Base-by-base conservation (phyloP, 2,797 vertebrate genomes). In the Schizothorax lantsangensis region DNA sequence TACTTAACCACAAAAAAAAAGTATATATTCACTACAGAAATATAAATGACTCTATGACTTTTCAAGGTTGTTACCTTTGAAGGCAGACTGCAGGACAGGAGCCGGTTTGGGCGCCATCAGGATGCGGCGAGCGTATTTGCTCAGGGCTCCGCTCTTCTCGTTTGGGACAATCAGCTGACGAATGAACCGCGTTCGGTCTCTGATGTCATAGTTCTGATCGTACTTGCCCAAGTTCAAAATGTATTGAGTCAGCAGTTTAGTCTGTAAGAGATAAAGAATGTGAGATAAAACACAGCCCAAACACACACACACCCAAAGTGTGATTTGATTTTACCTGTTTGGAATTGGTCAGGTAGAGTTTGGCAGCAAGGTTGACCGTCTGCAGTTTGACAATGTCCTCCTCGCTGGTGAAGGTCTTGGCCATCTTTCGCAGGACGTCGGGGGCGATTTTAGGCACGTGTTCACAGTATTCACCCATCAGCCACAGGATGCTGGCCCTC, bases 121-220 rank as follows among this genome's bases (percentile, higher is more conserved):
- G 94, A 99, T 99, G 92, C 97, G 97, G 68, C 97, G 97, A 78
- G 98, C 98, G 62, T 99, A 99, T 94, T 98, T 99, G 94, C 96
- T 97, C 92, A 99, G 95, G 90, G 97, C 96, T 74, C 97, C 97
- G 91, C 96, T 98, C 94, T 97, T 98, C 93, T 98, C 97, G 81
- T 94, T 97, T 86, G 98, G 98, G 93, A 99, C 97, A 81, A 99
- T 99, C 93, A 99, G 97, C 95, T 99, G 98, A 85, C 97, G 95
- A 92, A 99, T 98, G 95, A 99, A 99, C 93, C 98, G 97, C 19
- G 98, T 98, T 90, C 98, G 97, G 94, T 99, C 98, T 94, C 98
- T 95, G 95, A 99, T 99, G 94, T 99, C 98, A 81, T 99, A 99
- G 96, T 96, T 99, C 95, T 97, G 98, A 97, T 99, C 98, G 89